These are phyloP conservation scores for Hydrolagus colliei DNA, from an alignment of 2,797 vertebrate species.

Conservation along the genomic window DNA sequence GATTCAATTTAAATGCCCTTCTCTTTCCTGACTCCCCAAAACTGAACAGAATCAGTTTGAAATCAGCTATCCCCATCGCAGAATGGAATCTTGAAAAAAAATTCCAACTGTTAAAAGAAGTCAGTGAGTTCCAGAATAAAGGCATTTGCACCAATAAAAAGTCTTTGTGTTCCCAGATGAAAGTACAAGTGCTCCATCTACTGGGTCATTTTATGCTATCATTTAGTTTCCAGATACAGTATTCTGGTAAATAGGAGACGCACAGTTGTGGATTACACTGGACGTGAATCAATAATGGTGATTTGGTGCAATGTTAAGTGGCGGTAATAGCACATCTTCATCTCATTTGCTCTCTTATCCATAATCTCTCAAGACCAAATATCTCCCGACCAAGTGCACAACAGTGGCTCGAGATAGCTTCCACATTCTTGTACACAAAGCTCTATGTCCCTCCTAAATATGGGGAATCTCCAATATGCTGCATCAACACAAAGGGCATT, in stretches of 20 bases:
- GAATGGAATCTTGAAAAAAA: neutral
- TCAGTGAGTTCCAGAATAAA: neutral
- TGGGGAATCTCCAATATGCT: neutral
- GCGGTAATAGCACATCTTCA: neutral
- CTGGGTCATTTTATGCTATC: neutral
- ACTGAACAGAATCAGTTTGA: neutral
- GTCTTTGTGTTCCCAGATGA: neutral
- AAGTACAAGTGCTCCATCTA: constrained; percentile 9
- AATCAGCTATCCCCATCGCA: too few relatives aligned
- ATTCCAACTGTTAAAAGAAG: neutral
- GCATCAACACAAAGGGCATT: neutral
- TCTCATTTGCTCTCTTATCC: too few relatives aligned
- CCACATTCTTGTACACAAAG: neutral
- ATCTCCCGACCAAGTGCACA: neutral
- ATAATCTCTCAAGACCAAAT: neutral
- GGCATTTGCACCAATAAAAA: neutral
- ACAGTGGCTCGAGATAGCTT: neutral
- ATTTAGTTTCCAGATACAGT: neutral
- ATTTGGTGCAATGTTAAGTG: neutral
- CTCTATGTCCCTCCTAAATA: neutral
- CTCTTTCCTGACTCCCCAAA: neutral
- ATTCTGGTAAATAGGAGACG: neutral
- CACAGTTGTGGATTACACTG: neutral
- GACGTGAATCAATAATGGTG: neutral
- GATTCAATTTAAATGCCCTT: too few relatives aligned